Evolutionary conservation across 2,113 vertebrate species (phyloP), one percentile per base, ranked within the genome.

Genomic region (Poeciliopsis prolifica): DNA sequence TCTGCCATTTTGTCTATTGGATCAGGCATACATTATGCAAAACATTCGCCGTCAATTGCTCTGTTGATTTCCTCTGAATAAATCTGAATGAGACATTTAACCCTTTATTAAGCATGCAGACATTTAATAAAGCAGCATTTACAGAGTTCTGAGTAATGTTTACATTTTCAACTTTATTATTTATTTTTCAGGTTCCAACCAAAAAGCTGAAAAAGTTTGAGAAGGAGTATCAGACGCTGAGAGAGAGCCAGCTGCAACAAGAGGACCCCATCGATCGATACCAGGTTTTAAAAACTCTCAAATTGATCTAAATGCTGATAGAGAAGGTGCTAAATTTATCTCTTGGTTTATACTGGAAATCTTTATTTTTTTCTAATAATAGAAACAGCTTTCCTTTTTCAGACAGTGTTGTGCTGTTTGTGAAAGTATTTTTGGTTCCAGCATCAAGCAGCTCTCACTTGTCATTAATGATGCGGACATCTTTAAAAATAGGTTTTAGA

Each of bases 151-250:
- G 42, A 44, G 17, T 48, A 19, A 48, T 0, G 5, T 48, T 48
- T 19, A 19, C 1, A 17, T 48, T 48, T 48, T 48, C 44, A 48
- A 48, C 44, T 19, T 42, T 42, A 0, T 42, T 4, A 11, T 40
- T 40, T 17, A 17, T 19, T 51, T 88, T 81, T 44, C 89, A 99
- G 98, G 98, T 99, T 79, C 97, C 98, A 62, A 97, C 96, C 29
- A 99, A 99, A 92, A 99, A 99, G 91, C 94, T 99, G 84, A 99
- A 98, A 96, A 99, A 99, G 94, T 99, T 98, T 95, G 98, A 99
- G 91, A 97, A 95, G 92, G 98, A 99, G 69, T 99, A 99, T 89
- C 97, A 97, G 87, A 93, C 95, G 0, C 95, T 96, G 94, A 94
- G 96, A 72, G 98, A 99, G 92, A 98, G 95, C 61, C 98, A 99